phyloP scores from a whole-genome alignment of 2,113 vertebrate species.

The Corydoras sp. region DNA sequence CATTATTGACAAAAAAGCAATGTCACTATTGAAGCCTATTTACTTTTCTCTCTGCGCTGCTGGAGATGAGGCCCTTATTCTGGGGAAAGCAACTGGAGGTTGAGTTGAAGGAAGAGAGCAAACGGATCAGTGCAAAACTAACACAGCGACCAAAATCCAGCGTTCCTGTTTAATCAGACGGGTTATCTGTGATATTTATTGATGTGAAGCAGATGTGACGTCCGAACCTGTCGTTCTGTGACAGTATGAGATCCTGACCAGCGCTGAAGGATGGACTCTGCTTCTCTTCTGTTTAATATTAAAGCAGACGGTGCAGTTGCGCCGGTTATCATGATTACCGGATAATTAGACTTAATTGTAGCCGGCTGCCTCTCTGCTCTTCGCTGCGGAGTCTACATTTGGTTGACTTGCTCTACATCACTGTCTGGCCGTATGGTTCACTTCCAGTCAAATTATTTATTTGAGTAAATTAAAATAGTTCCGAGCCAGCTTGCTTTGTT shows the following conservation, averaged over 20 bases:
- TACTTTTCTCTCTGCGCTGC: slow-evolving; percentile 1
- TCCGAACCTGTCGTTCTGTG: too few species aligned
- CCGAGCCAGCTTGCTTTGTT: neutral
- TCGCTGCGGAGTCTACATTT: neutral
- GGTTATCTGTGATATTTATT: neutral
- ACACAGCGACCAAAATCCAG: neutral
- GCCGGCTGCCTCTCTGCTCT: neutral
- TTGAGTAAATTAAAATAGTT: neutral
- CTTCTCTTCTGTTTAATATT: too few species aligned
- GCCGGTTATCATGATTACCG: too few species aligned
- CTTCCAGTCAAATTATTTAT: neutral
- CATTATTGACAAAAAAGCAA: slow-evolving; percentile 28
- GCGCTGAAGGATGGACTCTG: too few species aligned
- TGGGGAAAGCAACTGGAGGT: slow-evolving; percentile 17
- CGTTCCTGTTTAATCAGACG: neutral
- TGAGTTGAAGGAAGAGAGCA: neutral
- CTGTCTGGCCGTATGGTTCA: neutral
- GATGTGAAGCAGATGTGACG: too few species aligned
- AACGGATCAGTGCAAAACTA: neutral
- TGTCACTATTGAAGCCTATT: slow-evolving; percentile 16
- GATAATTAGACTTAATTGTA: too few species aligned
- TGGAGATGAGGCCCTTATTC: slow-evolving; percentile 1
- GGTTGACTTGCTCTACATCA: neutral
- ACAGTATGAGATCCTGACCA: too few species aligned
- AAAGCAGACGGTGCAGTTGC: too few species aligned